phyloP scores from a whole-genome alignment of 2,113 vertebrate genomes.

The Pandion haliaetus region DNA sequence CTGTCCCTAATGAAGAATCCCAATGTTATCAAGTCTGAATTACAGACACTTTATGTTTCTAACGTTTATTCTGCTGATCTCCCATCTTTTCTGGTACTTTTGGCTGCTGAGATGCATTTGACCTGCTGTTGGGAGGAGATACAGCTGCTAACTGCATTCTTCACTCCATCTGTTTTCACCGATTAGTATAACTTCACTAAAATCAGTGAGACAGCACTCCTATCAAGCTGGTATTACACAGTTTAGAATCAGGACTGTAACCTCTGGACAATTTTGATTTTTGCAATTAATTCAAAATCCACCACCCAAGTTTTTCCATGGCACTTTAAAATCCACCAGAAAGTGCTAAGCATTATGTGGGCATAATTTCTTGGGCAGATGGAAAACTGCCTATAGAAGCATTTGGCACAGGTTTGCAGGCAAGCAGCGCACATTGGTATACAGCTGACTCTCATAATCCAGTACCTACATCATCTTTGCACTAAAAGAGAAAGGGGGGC shows the following conservation, averaged over 20 bases:
- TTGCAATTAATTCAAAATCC: background rate
- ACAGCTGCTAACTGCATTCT: slow-evolving; percentile 34
- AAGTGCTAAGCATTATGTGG: background rate
- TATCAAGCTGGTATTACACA: background rate
- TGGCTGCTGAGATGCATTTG: background rate
- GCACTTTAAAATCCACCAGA: background rate
- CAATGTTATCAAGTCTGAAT: slow-evolving; percentile 18
- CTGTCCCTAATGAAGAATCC: slow-evolving; percentile 22
- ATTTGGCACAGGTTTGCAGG: background rate
- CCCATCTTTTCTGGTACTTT: background rate
- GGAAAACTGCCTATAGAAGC: background rate
- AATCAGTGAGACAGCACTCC: background rate
- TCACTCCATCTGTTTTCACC: background rate
- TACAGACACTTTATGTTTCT: slow-evolving; percentile 2
- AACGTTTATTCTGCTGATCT: slow-evolving; percentile 23
- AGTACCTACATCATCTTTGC: background rate
- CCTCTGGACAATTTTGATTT: background rate
- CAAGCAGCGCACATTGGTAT: background rate
- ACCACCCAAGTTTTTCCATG: background rate
- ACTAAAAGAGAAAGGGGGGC: rapidly evolving
- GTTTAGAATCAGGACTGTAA: background rate
- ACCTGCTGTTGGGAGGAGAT: slow-evolving; percentile 29
- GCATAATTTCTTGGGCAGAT: background rate
- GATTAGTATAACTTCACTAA: background rate
- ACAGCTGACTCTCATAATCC: background rate